Conservation (phyloP, 1,140 invertebrate genomes). For the Microplitis mediator region DNA sequence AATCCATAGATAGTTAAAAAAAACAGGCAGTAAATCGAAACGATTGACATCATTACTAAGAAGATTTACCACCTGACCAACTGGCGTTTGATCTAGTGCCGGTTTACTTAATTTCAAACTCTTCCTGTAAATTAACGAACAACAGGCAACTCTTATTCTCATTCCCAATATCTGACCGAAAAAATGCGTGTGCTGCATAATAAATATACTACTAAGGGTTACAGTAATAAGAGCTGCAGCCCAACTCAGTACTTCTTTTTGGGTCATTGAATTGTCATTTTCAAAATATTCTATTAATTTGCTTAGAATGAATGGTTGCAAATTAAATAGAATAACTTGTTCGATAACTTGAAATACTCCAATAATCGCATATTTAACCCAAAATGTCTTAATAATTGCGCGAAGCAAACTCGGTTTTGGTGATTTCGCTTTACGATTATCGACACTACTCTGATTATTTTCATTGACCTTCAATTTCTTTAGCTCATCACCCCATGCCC, state of each 20-base stretch:
- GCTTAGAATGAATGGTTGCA: conserved; percentile 62
- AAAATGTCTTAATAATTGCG: conserved; percentile 59
- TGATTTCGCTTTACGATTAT: conserved; percentile 49
- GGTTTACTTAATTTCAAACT: conserved; percentile 69
- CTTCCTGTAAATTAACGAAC: conserved; percentile 49
- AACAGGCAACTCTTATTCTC: conserved; percentile 25
- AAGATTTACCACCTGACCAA: conserved; percentile 83
- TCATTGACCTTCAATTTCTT: conserved; percentile 41
- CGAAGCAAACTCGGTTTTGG: conserved; percentile 55
- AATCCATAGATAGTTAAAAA: conserved; percentile 61
- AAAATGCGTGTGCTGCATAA: conserved; percentile 60
- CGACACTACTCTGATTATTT: conserved; percentile 51
- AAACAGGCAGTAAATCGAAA: conserved; percentile 65
- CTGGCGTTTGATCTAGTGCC: conserved; percentile 71
- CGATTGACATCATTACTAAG: conserved; percentile 79
- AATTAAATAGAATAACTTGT: conserved; percentile 47
- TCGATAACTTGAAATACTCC: conserved; percentile 53
- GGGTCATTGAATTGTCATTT: conserved; percentile 28
- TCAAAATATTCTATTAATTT: conserved; percentile 64
- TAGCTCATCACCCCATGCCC: conserved; percentile 48
- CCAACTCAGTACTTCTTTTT: conserved; percentile 50
- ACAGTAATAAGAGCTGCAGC: conserved; percentile 48
- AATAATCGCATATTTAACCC: conserved; percentile 55
- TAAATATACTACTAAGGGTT: conserved; percentile 44
- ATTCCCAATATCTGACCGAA: conserved; percentile 70